These are phyloP conservation scores for Corbicula japonica DNA, from an alignment of 2,888 invertebrate species.

Conservation along the genomic window DNA sequence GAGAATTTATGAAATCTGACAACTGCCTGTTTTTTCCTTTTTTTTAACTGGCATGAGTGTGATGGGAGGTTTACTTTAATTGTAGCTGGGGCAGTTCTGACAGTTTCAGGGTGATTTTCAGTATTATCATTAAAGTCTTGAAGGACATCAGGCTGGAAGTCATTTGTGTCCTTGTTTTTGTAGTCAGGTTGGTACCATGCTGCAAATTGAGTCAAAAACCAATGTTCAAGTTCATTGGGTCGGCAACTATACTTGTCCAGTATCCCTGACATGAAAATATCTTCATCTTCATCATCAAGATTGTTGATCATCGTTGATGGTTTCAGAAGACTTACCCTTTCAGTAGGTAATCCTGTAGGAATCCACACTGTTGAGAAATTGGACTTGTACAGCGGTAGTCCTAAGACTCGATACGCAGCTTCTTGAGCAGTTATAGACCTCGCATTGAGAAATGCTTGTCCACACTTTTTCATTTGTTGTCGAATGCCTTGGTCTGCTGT, in stretches of 20 bases:
- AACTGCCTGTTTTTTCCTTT: constrained; percentile 29
- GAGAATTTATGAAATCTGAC: constrained; percentile 54
- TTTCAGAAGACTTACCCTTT: constrained; percentile 18
- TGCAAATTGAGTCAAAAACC: constrained; percentile 35
- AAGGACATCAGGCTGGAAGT: no score
- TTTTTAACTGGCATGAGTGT: no score
- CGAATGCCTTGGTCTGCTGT: constrained; percentile 10
- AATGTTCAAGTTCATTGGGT: constrained; percentile 23
- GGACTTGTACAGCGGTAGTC: constrained; percentile 34
- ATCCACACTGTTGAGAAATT: constrained; percentile 34
- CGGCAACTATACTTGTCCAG: constrained; percentile 24
- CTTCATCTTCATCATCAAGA: constrained; percentile 27
- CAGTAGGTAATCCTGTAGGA: constrained; percentile 11
- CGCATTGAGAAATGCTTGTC: constrained; percentile 40
- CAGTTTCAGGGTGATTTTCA: no score
- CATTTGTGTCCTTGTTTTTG: constrained; percentile 1
- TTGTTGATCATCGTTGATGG: no score
- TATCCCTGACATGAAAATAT: constrained; percentile 33
- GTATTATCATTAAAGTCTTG: no score
- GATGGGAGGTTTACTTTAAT: no score
- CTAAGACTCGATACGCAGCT: constrained; percentile 36
- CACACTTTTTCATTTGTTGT: constrained; percentile 41
- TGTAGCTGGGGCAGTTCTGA: no score
- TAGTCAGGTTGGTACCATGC: constrained; percentile 25
- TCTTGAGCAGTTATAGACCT: constrained; percentile 44